Percentiles rank a stretch among this genome's conserved stretches.
Evolutionary conservation across 2,888 invertebrate genomes (phyloP).

Genomic region (Oligia fasciuncula): DNA sequence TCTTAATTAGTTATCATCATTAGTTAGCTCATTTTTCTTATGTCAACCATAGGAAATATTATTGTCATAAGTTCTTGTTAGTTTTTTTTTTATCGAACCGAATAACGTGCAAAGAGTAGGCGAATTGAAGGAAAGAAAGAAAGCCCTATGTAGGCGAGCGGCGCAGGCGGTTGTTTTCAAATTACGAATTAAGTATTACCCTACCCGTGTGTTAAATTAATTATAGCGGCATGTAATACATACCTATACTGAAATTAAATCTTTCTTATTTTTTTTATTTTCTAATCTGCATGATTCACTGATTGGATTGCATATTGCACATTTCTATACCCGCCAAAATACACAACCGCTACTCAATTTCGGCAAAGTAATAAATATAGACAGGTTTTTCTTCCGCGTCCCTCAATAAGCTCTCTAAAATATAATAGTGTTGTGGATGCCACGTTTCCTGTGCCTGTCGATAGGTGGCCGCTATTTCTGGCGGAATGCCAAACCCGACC

Average conservation of each 20-base stretch:
- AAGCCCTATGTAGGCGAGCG: not conserved
- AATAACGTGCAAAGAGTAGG: not conserved
- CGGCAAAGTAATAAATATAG: conserved; percentile 15
- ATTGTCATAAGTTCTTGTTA: not conserved
- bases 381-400: conserved; percentile 30
- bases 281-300: not conserved
- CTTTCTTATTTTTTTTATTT: not conserved
- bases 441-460: conserved; percentile 55
- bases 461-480: conserved; percentile 54
- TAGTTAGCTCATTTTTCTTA: not conserved
- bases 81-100: not conserved
- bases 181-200: not conserved
- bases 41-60: not conserved
- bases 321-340: not conserved
- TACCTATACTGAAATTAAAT: no score
- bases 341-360: conserved; percentile 6
- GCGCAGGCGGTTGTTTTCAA: not conserved
- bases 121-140: not conserved
- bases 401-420: conserved; percentile 55
- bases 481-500: conserved; percentile 51
- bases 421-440: conserved; percentile 58
- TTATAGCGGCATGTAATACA: no score
- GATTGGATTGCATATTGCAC: not conserved
- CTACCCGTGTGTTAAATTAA: no score
- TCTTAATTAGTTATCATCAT: not conserved